Conservation (phyloP, 2,113 vertebrate genomes). For the Danionella cerebrum region DNA sequence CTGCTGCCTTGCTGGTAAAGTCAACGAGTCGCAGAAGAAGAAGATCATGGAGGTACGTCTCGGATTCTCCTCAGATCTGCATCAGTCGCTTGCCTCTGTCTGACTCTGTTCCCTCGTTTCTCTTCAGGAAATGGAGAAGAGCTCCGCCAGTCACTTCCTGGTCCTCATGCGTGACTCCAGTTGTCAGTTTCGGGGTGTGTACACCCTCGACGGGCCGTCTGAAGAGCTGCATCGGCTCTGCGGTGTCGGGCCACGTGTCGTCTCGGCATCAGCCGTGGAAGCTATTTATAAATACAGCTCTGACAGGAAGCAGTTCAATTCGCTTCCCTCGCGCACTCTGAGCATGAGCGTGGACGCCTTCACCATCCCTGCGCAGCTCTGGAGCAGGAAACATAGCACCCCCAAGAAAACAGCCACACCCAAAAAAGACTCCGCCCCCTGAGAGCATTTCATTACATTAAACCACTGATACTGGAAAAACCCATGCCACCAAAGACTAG, state of each 20-base stretch:
- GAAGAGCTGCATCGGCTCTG: constrained; percentile 73
- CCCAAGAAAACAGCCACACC: constrained; percentile 56
- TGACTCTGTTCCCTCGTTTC: not conserved
- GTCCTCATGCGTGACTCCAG: constrained; percentile 82
- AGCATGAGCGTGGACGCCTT: constrained; percentile 86
- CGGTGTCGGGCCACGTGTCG: constrained; percentile 70
- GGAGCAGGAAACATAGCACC: constrained; percentile 74
- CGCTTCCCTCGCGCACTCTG: constrained; percentile 82
- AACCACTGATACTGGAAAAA: constrained; percentile 81
- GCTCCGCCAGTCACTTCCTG: constrained; percentile 83
- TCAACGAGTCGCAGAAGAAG: constrained; percentile 83
- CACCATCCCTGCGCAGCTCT: constrained; percentile 80
- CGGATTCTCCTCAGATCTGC: not conserved
- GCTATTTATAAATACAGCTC: constrained; percentile 90
- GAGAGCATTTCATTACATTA: no score
- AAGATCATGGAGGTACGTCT: constrained; percentile 77
- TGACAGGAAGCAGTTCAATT: constrained; percentile 83
- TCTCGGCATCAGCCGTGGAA: constrained; percentile 71
- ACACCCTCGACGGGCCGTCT: constrained; percentile 62
- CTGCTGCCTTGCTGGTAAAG: constrained; percentile 85
- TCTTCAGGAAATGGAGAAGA: constrained; percentile 82
- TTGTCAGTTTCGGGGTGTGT: constrained; percentile 86
- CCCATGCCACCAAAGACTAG: constrained; percentile 59
- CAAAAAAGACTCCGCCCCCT: no score
- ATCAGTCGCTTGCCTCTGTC: not conserved